phyloP scores from a whole-genome alignment of 2,113 vertebrate genomes.

The Tetraodon nigroviridis region DNA sequence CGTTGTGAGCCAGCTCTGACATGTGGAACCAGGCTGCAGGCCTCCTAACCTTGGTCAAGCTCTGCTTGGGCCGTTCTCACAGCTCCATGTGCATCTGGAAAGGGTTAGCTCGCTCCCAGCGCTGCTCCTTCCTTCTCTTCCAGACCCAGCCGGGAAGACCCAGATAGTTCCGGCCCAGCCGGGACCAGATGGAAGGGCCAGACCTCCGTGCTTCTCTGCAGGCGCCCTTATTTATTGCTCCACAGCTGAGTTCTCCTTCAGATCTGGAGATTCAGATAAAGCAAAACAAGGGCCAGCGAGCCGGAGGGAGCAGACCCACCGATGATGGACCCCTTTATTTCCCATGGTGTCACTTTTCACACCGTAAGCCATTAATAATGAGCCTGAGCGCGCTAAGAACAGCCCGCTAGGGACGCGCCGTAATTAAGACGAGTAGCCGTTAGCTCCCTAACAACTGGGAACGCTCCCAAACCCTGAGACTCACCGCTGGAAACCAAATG shows the following conservation, averaged over 20 bases:
- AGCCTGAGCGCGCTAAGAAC: constrained; percentile 15
- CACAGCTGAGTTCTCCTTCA: background rate
- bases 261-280: constrained; percentile 1
- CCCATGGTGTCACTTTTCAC: constrained; percentile 35
- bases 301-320: background rate
- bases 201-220: constrained; percentile 2
- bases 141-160: background rate
- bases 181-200: constrained; percentile 10
- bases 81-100: constrained; percentile 42
- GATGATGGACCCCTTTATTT: constrained; percentile 24
- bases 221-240: constrained; percentile 11
- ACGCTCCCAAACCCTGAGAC: background rate
- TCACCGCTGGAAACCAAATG: constrained; percentile 3
- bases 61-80: constrained; percentile 21
- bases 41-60: constrained; percentile 11
- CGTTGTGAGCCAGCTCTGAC: constrained; percentile 20
- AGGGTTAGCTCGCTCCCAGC: constrained; percentile 23
- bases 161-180: constrained; percentile 19
- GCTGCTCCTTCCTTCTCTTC: constrained; percentile 11
- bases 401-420: constrained; percentile 6
- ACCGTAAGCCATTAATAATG: constrained; percentile 35
- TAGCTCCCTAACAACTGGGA: background rate
- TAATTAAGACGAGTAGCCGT: constrained; percentile 29
- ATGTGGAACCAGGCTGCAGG: constrained; percentile 11
- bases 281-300: background rate